These are phyloP conservation scores for Megalonaias nervosa DNA, from an alignment of 1,140 invertebrate genomes.

Conservation along the genomic window DNA sequence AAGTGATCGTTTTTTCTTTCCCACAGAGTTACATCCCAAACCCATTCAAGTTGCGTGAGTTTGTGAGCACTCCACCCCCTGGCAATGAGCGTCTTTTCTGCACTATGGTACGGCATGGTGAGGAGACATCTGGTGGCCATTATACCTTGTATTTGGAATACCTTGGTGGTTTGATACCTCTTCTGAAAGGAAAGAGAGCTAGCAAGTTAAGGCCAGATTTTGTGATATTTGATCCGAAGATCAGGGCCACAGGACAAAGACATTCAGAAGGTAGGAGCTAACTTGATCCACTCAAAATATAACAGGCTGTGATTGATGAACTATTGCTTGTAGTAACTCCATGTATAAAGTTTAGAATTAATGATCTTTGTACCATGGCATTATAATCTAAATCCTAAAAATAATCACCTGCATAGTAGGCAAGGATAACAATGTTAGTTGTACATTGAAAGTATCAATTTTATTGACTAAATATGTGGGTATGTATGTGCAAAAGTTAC, in stretches of 20 bases:
- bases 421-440: no score
- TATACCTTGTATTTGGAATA: slow-evolving; percentile 97
- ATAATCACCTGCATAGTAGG: no score
- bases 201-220: slow-evolving; percentile 98
- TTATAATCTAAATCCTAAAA: no score
- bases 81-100: slow-evolving; percentile 90
- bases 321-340: no score
- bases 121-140: slow-evolving; percentile 83
- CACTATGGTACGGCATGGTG: slow-evolving; percentile 95
- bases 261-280: slow-evolving; percentile 16
- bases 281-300: background rate
- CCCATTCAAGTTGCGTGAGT: slow-evolving; percentile 87
- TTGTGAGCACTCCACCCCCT: slow-evolving; percentile 92
- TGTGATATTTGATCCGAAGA: slow-evolving; percentile 93
- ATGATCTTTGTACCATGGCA: no score
- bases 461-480: no score
- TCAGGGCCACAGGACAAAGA: slow-evolving; percentile 43
- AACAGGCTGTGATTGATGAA: no score
- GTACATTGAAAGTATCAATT: no score
- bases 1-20: slow-evolving; percentile 23
- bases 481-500: no score
- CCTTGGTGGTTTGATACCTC: slow-evolving; percentile 94
- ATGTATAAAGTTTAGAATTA: no score
- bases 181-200: slow-evolving; percentile 95
- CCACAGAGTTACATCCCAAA: slow-evolving; percentile 94